Evolutionary conservation across 1,140 invertebrate genomes (phyloP).

Genomic region (Triops cancriformis): DNA sequence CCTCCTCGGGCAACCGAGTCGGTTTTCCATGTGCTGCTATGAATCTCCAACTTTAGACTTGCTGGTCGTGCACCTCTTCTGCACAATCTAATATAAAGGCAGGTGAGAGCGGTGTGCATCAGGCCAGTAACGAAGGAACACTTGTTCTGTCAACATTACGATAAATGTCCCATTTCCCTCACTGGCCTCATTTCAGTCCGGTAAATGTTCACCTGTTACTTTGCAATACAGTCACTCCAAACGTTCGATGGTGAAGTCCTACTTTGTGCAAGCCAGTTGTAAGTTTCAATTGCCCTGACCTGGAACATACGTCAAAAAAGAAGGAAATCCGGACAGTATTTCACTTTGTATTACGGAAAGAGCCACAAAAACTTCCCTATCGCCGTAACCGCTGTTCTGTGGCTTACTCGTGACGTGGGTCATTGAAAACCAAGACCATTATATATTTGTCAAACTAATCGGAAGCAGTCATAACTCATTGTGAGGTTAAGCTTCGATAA

Average conservation of each 20-base stretch:
- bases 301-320: not conserved
- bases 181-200: not conserved
- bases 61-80: not conserved
- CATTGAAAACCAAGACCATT: not conserved
- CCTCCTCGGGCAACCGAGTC: not conserved
- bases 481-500: not conserved
- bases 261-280: not conserved
- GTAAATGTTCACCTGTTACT: not conserved
- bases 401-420: not conserved
- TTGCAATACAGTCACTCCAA: not conserved
- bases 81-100: slow-evolving; percentile 10
- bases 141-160: not conserved
- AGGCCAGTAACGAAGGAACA: slow-evolving; percentile 10
- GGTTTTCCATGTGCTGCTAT: not conserved
- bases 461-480: not conserved
- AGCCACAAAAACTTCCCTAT: not conserved
- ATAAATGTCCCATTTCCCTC: not conserved
- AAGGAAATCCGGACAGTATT: not conserved
- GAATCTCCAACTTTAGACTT: not conserved
- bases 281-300: not conserved
- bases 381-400: not conserved
- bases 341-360: not conserved
- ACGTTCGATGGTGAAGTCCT: not conserved
- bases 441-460: not conserved
- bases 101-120: not conserved